phyloP scores from a whole-genome alignment of 1,140 invertebrate genomes.

The Elysia chlorotica region DNA sequence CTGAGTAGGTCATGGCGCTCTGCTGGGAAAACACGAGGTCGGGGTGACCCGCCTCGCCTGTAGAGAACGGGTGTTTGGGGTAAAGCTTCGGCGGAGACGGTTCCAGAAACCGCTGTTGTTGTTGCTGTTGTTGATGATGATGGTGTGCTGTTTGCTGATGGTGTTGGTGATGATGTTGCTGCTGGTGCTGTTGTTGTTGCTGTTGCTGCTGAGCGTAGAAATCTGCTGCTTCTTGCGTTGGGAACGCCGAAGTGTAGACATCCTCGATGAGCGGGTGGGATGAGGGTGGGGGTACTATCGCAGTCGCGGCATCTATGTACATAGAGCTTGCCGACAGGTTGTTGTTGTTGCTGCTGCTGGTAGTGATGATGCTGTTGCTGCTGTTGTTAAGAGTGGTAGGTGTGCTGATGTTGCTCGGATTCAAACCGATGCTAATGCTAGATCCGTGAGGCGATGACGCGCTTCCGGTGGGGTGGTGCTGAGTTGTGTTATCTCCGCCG shows the following conservation, averaged over 20 bases:
- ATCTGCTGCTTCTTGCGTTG: slow-evolving; percentile 25
- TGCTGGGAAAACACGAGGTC: slow-evolving; percentile 28
- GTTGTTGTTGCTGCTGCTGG: slow-evolving; percentile 21
- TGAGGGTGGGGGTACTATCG: too few species aligned
- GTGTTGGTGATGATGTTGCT: slow-evolving; percentile 12
- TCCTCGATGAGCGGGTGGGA: too few species aligned
- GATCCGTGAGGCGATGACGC: too few species aligned
- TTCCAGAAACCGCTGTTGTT: slow-evolving; percentile 32
- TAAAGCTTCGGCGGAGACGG: slow-evolving; percentile 18
- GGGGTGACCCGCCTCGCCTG: slow-evolving; percentile 2
- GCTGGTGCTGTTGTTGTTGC: slow-evolving; percentile 23
- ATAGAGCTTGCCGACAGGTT: slow-evolving; percentile 15
- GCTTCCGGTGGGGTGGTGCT: too few species aligned
- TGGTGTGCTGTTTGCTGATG: slow-evolving; percentile 27
- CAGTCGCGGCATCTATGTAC: neutral
- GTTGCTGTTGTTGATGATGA: slow-evolving; percentile 25
- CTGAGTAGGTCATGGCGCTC: slow-evolving; percentile 15
- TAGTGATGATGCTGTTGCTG: neutral
- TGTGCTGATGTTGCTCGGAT: neutral
- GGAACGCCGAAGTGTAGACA: slow-evolving; percentile 19
- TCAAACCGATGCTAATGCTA: too few species aligned
- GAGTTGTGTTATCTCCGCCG: neutral
- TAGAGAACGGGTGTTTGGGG: slow-evolving; percentile 7
- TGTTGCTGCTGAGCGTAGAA: slow-evolving; percentile 28
- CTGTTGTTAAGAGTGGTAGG: neutral